Evolutionary conservation across 2,888 invertebrate genomes (phyloP).

Genomic region (Apodemia zela): DNA sequence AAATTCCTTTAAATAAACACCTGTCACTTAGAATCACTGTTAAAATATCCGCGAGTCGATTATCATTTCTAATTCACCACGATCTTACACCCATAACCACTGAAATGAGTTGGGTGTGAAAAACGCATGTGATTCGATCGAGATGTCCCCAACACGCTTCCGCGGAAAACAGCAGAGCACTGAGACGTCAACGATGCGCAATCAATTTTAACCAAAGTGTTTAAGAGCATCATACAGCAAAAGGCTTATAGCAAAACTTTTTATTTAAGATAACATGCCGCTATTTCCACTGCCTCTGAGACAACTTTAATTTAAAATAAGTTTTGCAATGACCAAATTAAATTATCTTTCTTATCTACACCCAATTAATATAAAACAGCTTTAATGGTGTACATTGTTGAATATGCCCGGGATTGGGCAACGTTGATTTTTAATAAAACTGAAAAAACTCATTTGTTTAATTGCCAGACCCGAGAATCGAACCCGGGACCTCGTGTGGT

Average conservation of each 20-base stretch:
- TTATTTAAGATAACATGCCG: background rate
- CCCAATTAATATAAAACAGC: too few relatives aligned
- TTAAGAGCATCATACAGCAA: background rate
- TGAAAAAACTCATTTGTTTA: too few relatives aligned
- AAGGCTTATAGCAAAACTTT: background rate
- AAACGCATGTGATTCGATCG: background rate
- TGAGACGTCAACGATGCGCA: conserved; percentile 36
- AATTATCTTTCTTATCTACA: too few relatives aligned
- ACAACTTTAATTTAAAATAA: background rate
- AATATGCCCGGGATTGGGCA: too few relatives aligned
- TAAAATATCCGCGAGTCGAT: background rate
- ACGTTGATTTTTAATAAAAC: too few relatives aligned
- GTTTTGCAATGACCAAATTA: too few relatives aligned
- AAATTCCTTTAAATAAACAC: conserved; percentile 10
- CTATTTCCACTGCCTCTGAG: background rate
- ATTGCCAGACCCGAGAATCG: too few relatives aligned
- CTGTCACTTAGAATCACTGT: background rate
- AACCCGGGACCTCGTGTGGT: too few relatives aligned
- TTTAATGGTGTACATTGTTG: too few relatives aligned
- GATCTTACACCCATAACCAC: background rate
- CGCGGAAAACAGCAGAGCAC: conserved; percentile 47
- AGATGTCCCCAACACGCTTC: conserved; percentile 40
- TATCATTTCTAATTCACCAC: conserved; percentile 6
- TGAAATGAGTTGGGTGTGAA: background rate
- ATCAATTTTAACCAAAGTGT: conserved; percentile 25